Evolutionary conservation across 2,888 invertebrate genomes (phyloP).

Genomic region (Eupithecia pulchellata): DNA sequence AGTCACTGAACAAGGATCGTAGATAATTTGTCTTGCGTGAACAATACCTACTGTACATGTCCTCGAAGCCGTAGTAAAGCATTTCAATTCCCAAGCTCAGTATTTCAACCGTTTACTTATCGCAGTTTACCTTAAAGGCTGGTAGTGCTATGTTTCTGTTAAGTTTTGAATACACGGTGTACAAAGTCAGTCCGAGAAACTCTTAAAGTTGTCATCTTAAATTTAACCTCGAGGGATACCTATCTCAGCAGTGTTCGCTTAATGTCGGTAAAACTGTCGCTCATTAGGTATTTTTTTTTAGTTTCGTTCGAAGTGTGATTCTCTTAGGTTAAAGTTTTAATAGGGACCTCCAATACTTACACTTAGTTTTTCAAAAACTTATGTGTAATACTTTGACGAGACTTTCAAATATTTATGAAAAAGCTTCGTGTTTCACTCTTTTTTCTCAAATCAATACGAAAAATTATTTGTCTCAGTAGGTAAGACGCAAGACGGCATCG

Average conservation of each 20-base stretch:
- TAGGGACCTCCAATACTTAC: not conserved
- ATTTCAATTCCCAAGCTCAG: slow-evolving; percentile 18
- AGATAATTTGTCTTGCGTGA: not conserved
- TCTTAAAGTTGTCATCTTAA: not conserved
- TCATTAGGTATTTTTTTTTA: not conserved
- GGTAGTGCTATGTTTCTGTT: slow-evolving; percentile 18
- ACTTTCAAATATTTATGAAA: too few relatives aligned
- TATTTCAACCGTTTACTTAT: slow-evolving; percentile 19
- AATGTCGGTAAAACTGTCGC: not conserved
- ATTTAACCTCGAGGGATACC: not conserved
- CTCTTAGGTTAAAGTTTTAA: not conserved
- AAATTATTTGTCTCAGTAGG: not conserved
- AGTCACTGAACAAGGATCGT: not conserved
- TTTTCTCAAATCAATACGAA: not conserved
- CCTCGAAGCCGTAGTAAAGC: not conserved
- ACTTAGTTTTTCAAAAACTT: too few relatives aligned
- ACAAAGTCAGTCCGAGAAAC: not conserved
- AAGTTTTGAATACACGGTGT: slow-evolving; percentile 10
- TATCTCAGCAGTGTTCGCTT: not conserved
- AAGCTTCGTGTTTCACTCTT: not conserved
- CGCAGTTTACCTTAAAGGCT: slow-evolving; percentile 26
- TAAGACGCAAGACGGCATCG: not conserved
- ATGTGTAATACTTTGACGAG: too few relatives aligned
- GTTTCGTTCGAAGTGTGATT: not conserved
- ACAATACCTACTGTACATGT: not conserved